Evolutionary conservation across 2,888 invertebrate genomes (phyloP).

Genomic region (Leistus spinibarbis): DNA sequence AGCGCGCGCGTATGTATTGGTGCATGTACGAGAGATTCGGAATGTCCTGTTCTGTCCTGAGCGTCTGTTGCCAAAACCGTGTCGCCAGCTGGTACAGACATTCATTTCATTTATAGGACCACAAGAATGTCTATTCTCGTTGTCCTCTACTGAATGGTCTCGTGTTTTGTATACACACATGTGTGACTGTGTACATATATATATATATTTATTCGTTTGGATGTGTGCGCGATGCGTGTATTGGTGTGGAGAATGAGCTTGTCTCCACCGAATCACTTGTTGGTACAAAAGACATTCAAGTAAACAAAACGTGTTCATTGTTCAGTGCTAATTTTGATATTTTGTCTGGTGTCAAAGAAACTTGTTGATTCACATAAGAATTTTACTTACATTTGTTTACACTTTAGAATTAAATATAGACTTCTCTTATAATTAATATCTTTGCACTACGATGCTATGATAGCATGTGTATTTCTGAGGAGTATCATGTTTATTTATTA

Average conservation of each 20-base stretch:
- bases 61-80: constrained; percentile 20
- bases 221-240: background rate
- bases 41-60: constrained; percentile 19
- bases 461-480: no score
- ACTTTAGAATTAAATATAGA: no score
- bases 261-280: background rate
- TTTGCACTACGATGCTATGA: no score
- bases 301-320: background rate
- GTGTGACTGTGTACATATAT: constrained; percentile 1
- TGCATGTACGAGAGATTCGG: constrained; percentile 9
- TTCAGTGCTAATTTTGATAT: background rate
- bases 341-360: background rate
- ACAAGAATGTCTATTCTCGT: constrained; percentile 34
- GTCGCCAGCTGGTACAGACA: constrained; percentile 25
- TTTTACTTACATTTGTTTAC: no score
- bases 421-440: no score
- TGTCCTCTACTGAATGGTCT: constrained; percentile 10
- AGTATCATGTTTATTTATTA: no score
- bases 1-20: background rate
- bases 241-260: background rate
- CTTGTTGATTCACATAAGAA: background rate
- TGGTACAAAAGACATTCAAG: background rate
- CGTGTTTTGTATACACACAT: background rate
- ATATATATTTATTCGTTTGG: constrained; percentile 18
- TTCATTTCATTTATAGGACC: constrained; percentile 35